phyloP scores from a whole-genome alignment of 2,797 vertebrate species.

The Vipera ursinii region DNA sequence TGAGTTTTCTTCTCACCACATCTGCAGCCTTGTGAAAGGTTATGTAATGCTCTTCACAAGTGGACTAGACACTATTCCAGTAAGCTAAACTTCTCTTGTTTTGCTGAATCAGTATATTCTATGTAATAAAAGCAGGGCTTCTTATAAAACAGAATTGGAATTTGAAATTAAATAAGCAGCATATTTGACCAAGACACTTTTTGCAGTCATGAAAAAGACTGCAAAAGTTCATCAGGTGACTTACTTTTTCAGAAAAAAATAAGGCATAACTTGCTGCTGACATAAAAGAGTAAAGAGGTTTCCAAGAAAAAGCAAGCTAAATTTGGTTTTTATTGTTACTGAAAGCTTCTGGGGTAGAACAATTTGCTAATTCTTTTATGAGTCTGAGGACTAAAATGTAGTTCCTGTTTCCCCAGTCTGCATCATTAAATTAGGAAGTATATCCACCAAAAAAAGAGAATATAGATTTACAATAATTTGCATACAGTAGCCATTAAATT shows the following conservation, averaged over 20 bases:
- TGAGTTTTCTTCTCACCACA: background rate
- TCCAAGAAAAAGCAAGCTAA: background rate
- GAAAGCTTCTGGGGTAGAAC: background rate
- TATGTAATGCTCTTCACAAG: background rate
- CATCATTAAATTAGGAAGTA: background rate
- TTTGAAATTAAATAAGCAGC: background rate
- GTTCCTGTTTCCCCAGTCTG: background rate
- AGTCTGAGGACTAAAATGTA: background rate
- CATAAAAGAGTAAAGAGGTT: background rate
- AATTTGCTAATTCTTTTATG: background rate
- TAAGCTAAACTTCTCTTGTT: background rate
- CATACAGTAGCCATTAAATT: background rate
- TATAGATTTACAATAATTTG: background rate
- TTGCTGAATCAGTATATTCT: background rate
- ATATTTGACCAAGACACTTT: background rate
- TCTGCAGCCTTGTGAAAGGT: background rate
- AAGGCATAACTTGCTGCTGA: background rate
- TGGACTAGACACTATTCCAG: background rate
- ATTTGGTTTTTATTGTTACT: background rate
- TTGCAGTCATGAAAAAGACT: background rate
- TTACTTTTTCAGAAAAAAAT: background rate
- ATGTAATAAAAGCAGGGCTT: background rate
- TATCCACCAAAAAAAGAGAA: background rate
- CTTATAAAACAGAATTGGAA: background rate
- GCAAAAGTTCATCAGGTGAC: background rate